Evolutionary conservation across 1,140 invertebrate genomes (phyloP).

Genomic region (Achroia grisella): DNA sequence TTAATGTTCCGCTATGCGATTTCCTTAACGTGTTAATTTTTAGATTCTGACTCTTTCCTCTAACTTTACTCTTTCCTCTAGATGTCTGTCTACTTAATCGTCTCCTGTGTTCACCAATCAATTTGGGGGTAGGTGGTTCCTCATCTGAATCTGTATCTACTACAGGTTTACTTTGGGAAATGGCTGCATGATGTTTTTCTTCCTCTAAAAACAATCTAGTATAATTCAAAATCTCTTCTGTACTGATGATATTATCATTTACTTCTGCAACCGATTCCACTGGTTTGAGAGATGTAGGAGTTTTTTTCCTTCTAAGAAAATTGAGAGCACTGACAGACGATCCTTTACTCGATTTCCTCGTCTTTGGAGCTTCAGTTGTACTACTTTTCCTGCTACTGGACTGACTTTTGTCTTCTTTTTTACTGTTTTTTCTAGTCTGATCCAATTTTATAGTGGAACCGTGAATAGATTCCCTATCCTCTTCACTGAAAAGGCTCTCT

Average conservation of each 20-base stretch:
- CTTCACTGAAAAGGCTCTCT: slow-evolving; percentile 66
- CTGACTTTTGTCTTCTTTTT: slow-evolving; percentile 52
- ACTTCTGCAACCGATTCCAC: slow-evolving; percentile 57
- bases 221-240: slow-evolving; percentile 49
- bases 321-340: slow-evolving; percentile 62
- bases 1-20: slow-evolving; percentile 59
- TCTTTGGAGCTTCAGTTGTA: slow-evolving; percentile 49
- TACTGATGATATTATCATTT: slow-evolving; percentile 33
- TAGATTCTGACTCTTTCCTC: slow-evolving; percentile 57
- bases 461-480: slow-evolving; percentile 56
- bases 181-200: slow-evolving; percentile 45
- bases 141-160: slow-evolving; percentile 63
- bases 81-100: slow-evolving; percentile 61
- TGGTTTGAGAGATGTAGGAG: slow-evolving; percentile 48
- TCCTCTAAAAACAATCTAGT: slow-evolving; percentile 62
- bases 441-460: slow-evolving; percentile 54
- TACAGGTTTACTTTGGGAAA: slow-evolving; percentile 26
- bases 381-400: slow-evolving; percentile 39
- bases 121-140: slow-evolving; percentile 44
- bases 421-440: slow-evolving; percentile 56
- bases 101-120: slow-evolving; percentile 53
- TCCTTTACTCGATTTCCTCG: slow-evolving; percentile 57
- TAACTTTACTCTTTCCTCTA: slow-evolving; percentile 61
- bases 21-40: slow-evolving; percentile 62
- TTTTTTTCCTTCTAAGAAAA: slow-evolving; percentile 62